Evolutionary conservation across 2,888 invertebrate genomes (phyloP).

Genomic region (Lycocerus yunnanus): DNA sequence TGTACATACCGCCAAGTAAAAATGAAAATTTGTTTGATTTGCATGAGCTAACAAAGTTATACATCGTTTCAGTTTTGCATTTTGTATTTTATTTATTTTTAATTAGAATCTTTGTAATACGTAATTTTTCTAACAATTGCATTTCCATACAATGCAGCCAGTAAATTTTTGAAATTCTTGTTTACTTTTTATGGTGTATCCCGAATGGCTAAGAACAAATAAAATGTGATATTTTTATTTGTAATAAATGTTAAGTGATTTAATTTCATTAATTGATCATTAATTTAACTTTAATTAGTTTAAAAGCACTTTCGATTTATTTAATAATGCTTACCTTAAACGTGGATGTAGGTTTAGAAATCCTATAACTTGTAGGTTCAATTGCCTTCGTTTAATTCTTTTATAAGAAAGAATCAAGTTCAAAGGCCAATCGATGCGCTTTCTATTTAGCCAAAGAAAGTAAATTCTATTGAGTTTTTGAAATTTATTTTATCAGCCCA

Average conservation of each 20-base stretch:
- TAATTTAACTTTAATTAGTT: background rate
- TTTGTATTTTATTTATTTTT: background rate
- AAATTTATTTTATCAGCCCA: background rate
- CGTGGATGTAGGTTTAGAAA: conserved; percentile 5
- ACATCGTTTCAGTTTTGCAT: background rate
- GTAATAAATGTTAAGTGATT: background rate
- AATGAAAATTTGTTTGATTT: background rate
- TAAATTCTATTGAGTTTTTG: background rate
- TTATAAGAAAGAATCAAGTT: conserved; percentile 6
- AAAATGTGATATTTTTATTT: background rate
- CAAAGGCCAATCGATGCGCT: conserved; percentile 6
- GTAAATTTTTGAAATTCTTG: background rate
- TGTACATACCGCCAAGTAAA: background rate
- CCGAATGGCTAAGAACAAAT: too few species aligned
- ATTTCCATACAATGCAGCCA: background rate
- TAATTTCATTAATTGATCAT: background rate
- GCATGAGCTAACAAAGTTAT: background rate
- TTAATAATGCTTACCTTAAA: conserved; percentile 1
- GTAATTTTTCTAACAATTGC: background rate
- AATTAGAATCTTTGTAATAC: background rate
- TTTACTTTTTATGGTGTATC: background rate
- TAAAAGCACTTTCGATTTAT: background rate
- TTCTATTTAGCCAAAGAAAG: conserved; percentile 9
- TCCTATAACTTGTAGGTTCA: background rate
- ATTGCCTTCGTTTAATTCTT: conserved; percentile 4